Evolutionary conservation across 2,888 invertebrate species (phyloP).

Genomic region (Smittia sp.): DNA sequence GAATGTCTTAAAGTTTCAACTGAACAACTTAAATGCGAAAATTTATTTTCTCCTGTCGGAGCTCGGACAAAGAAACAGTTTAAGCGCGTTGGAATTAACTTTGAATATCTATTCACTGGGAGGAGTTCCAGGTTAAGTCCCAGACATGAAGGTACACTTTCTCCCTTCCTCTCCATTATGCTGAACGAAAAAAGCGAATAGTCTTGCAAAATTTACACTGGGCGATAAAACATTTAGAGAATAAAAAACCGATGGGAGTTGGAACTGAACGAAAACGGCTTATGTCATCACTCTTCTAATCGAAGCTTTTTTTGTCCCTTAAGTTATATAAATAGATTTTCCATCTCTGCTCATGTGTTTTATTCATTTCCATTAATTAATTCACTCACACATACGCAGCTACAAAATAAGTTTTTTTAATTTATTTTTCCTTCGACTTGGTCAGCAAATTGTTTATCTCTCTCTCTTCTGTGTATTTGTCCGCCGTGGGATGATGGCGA

Average conservation of each 20-base stretch:
- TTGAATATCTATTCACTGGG: slow-evolving; percentile 33
- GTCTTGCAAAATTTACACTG: background rate
- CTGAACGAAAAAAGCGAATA: background rate
- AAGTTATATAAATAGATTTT: slow-evolving; percentile 21
- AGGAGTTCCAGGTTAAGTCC: slow-evolving; percentile 30
- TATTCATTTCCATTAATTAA: slow-evolving; percentile 28
- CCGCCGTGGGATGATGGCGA: too few relatives aligned
- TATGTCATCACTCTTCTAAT: slow-evolving; percentile 39
- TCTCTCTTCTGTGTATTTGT: slow-evolving; percentile 16
- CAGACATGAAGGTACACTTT: slow-evolving; percentile 16
- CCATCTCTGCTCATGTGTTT: slow-evolving; percentile 4
- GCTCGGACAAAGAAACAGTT: background rate
- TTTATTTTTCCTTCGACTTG: slow-evolving; percentile 35
- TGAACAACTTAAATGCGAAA: background rate
- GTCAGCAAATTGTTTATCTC: slow-evolving; percentile 35
- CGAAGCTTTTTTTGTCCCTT: slow-evolving; percentile 33
- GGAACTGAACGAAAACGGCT: slow-evolving; percentile 31
- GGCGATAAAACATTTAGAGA: slow-evolving; percentile 38
- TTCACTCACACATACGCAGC: slow-evolving; percentile 33
- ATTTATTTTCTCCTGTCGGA: background rate
- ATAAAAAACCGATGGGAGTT: slow-evolving; percentile 16
- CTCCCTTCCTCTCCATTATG: slow-evolving; percentile 4
- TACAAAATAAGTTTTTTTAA: slow-evolving; percentile 28
- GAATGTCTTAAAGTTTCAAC: background rate
- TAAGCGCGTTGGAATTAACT: slow-evolving; percentile 16